phyloP scores from a whole-genome alignment of 2,113 vertebrate genomes.

The Lepus timidus region DNA sequence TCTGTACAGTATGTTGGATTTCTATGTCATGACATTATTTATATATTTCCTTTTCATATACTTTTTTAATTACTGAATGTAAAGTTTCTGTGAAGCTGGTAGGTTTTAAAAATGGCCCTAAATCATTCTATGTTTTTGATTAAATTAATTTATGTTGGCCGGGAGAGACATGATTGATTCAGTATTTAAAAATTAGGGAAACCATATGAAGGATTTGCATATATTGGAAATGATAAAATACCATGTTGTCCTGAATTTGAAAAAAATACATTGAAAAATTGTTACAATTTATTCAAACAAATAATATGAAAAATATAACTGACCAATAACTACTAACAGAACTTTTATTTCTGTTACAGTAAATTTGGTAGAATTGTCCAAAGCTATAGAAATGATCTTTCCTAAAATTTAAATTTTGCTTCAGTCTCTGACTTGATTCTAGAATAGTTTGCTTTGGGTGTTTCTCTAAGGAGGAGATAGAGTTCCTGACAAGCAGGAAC shows the following conservation, averaged over 20 bases:
- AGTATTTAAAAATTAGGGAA: neutral
- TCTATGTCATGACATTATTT: constrained; percentile 14
- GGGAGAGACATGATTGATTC: neutral
- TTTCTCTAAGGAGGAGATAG: neutral
- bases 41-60: neutral
- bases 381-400: neutral
- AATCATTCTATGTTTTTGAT: neutral
- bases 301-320: neutral
- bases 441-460: neutral
- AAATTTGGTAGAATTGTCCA: neutral
- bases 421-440: neutral
- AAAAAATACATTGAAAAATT: neutral
- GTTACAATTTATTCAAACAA: neutral
- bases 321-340: neutral
- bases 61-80: constrained; percentile 23
- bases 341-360: neutral
- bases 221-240: neutral
- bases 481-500: neutral
- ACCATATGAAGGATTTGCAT: neutral
- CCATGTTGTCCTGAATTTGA: neutral
- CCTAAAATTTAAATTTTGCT: neutral
- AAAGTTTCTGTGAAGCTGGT: neutral
- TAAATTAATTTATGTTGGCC: neutral
- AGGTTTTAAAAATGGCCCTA: constrained; percentile 2
- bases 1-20: neutral